Evolutionary conservation across 2,113 vertebrate genomes (phyloP), one percentile per base, ranked within the genome.

Genomic region (Tragulus kanchil): DNA sequence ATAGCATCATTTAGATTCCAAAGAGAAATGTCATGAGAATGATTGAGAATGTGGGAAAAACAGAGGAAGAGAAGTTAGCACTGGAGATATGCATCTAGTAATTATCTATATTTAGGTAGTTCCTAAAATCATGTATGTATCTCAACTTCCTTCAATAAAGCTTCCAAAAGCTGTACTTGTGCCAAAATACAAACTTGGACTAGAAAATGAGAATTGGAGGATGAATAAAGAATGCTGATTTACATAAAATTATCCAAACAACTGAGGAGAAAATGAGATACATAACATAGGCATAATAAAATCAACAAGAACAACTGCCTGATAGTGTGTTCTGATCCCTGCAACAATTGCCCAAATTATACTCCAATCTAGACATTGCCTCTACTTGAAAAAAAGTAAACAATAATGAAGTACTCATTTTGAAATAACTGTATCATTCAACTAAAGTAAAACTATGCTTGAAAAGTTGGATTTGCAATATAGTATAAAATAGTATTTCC

Each of bases 251-350:
- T 92, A 96, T 84, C 94, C 75, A 96, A 96, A 92, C 69, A 93
- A 96, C 79, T 56, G 52, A 92, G 62, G 67, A 95, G 52, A 97
- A 97, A 97, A 92, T 96, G 62, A 97, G 85, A 96, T 96, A 45
- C 52, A 77, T 95, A 96, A 90, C 84, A 90, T 36, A 93, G 28
- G 62, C 95, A 97, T 90, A 95, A 98, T 94, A 95, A 96, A 98
- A 92, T 96, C 36, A 95, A 85, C 52, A 96, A 90, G 62, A 97
- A 96, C 79, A 87, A 94, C 52, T 95, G 87, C 56, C 36, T 92
- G 36, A 81, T 58, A 42, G 56, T 85, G 12, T 79, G 85, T 92
- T 95, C 62, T 90, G 87, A 96, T 95, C 69, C 21, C n/a, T 69
- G 26, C 52, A 96, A 90, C 79, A 97, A 92, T 87, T 95, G 62